Base-by-base conservation (phyloP, 2,888 invertebrate species). In the Bombylius major region DNA sequence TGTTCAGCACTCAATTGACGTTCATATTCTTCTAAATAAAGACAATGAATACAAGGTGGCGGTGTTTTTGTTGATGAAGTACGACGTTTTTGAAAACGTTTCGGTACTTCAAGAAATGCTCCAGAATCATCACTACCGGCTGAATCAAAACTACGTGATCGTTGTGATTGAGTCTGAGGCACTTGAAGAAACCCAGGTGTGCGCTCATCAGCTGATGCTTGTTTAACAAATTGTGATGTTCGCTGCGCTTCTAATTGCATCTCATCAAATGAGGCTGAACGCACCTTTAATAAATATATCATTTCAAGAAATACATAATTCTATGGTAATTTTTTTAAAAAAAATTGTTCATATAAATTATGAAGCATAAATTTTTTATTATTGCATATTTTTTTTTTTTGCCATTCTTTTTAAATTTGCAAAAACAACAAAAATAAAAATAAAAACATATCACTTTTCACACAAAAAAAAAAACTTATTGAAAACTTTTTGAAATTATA, bases 211-310 rank as follows among this genome's bases (percentile, higher is more conserved):
- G 75, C 75, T 59, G 71, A 66, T 14, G 61, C 46, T 57, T 65
- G 65, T 52, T 64, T 63, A 50, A 56, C 55, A 45, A 59, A 56
- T 55, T 62, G 63, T 58, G 61, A 56, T 66, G 60, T 72, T 56
- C 87, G 82, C 66, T 85, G 84, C 55, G 86, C 82, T 68, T 86
- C 87, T 71, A 89, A 70, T 71, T 89, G 87, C 71, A 89, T 90
- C 77, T 91, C 90, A 77, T 91, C 91, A 77, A 91, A 91, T 61
- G 90, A 89, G 60, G 89, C 89, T 61, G 90, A 90, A 65, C 91
- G 86, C 66, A 91, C 86, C 81, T 82, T 60, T 51, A 49, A 52
- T 31, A 36, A 23, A 23, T 23, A 23, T 23, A 23, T 23, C 23
- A 23, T 23, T 23, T 23, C 23, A 53, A 54, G 44, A 53, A 53